Conservation (phyloP, 2,888 invertebrate species). For the Lepidochitona cinerea region DNA sequence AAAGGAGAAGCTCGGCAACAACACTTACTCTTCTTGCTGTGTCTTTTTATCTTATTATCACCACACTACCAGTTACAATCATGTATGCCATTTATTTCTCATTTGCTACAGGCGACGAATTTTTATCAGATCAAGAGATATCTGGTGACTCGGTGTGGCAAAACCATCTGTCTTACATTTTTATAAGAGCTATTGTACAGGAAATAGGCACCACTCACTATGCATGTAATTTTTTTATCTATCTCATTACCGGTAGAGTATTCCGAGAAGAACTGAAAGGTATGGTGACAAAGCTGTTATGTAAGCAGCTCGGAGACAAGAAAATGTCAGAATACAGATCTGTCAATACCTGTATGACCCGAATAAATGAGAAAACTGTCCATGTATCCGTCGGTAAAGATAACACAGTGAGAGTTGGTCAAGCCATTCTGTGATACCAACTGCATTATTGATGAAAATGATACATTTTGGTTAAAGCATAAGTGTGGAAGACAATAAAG, state of each 20-base stretch:
- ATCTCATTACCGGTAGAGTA: conserved; percentile 44
- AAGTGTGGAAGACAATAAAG: too few species aligned
- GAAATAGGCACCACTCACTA: conserved; percentile 47
- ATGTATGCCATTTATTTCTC: conserved; percentile 29
- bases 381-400: not conserved
- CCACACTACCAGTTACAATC: conserved; percentile 43
- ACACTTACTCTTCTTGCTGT: conserved; percentile 40
- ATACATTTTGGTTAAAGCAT: too few species aligned
- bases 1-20: conserved; percentile 22
- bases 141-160: conserved; percentile 38
- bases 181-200: conserved; percentile 28
- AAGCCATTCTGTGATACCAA: not conserved
- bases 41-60: conserved; percentile 42
- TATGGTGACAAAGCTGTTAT: not conserved
- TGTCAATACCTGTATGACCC: not conserved
- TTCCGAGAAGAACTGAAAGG: conserved; percentile 29
- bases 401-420: not conserved
- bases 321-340: not conserved
- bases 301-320: not conserved
- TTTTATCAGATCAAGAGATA: conserved; percentile 25
- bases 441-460: too few species aligned
- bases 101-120: conserved; percentile 31
- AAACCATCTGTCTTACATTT: conserved; percentile 32
- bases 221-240: conserved; percentile 52
- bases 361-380: not conserved